phyloP scores from a whole-genome alignment of 2,888 invertebrate species.

The Spisula solida region DNA sequence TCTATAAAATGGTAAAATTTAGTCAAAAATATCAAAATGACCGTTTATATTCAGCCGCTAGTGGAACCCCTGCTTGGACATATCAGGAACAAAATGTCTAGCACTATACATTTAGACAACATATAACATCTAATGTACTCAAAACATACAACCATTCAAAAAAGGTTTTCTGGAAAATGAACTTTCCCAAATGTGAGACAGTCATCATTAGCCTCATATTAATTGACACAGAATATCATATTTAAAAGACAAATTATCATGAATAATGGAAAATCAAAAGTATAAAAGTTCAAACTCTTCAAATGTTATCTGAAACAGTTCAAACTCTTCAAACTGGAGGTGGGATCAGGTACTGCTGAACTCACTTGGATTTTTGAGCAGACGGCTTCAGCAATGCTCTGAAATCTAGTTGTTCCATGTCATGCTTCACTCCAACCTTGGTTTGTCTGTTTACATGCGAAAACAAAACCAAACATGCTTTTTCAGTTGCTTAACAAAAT shows the following conservation, averaged over 20 bases:
- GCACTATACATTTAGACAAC: constrained; percentile 2
- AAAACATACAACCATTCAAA: neutral
- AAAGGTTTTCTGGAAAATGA: neutral
- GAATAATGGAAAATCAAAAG: no score
- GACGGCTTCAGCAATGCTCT: constrained; percentile 72
- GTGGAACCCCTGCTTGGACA: no score
- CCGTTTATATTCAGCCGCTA: no score
- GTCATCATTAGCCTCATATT: neutral
- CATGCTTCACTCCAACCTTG: constrained; percentile 68
- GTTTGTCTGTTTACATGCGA: constrained; percentile 59
- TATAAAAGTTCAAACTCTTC: neutral
- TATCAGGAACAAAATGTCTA: neutral
- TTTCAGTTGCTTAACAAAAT: constrained; percentile 3
- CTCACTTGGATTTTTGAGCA: constrained; percentile 73
- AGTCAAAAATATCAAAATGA: no score
- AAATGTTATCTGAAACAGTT: neutral
- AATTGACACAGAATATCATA: no score
- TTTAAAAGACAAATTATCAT: no score
- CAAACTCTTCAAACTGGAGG: constrained; percentile 2
- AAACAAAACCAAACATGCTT: constrained; percentile 14
- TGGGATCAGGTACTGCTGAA: constrained; percentile 16
- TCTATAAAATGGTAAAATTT: no score
- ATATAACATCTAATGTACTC: neutral
- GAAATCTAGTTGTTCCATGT: constrained; percentile 73
- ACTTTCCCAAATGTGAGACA: neutral